Percentiles rank a stretch among this genome's conserved stretches.
Evolutionary conservation across 2,888 invertebrate genomes (phyloP).

Genomic region (Malthinus flaveolus): DNA sequence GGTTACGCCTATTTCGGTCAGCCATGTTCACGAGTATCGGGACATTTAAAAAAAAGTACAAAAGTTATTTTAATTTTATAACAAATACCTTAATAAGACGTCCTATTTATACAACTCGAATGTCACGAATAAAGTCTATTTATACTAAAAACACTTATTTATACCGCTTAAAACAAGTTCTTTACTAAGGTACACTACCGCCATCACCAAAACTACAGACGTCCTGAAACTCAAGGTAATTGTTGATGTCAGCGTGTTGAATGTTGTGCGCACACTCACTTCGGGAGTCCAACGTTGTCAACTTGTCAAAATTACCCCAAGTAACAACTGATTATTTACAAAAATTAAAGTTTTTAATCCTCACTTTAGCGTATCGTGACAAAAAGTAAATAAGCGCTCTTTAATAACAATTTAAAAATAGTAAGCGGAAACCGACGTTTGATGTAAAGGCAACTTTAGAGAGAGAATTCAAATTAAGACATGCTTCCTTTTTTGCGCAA

Average conservation of each 20-base stretch:
- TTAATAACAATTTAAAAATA: no score
- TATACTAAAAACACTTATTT: conserved; percentile 19
- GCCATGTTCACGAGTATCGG: conserved; percentile 28
- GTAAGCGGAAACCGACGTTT: no score
- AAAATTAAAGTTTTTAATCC: no score
- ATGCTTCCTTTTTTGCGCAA: no score
- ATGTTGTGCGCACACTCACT: background rate
- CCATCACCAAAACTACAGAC: conserved; percentile 20
- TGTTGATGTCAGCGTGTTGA: background rate
- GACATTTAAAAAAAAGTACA: background rate
- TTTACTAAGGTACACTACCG: conserved; percentile 16
- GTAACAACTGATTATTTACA: no score
- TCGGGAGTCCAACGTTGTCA: background rate
- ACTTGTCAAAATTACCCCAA: background rate
- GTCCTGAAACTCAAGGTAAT: background rate
- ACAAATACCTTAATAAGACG: conserved; percentile 11
- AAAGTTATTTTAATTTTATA: background rate
- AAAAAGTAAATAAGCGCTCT: no score
- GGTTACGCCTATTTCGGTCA: conserved; percentile 34
- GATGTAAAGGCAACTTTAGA: no score
- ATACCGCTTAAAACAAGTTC: conserved; percentile 7
- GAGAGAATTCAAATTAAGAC: no score
- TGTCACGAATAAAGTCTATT: background rate
- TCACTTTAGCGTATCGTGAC: no score
- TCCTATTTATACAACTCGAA: conserved; percentile 1